Conservation (phyloP, 2,888 invertebrate genomes). For the Fragum fragum region DNA sequence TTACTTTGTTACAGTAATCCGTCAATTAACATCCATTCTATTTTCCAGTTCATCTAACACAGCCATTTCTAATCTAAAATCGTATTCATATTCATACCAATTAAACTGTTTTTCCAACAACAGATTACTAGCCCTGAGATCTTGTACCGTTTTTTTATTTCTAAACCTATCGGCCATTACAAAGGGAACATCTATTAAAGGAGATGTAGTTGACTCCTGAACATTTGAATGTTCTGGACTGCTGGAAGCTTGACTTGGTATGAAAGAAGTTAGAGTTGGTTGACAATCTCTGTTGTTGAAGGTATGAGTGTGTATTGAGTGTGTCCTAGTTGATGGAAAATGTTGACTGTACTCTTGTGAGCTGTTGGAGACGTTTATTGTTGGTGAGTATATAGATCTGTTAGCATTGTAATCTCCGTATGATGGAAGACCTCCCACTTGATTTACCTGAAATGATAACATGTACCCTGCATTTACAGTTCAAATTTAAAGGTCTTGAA, state of each 20-base stretch:
- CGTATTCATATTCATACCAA: slow-evolving; percentile 51
- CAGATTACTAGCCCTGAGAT: slow-evolving; percentile 31
- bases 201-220: background rate
- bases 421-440: slow-evolving; percentile 30
- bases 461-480: no score
- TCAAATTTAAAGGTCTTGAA: no score
- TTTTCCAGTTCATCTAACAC: slow-evolving; percentile 43
- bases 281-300: background rate
- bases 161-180: background rate
- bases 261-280: background rate
- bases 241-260: background rate
- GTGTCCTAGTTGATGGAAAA: slow-evolving; percentile 26
- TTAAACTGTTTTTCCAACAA: slow-evolving; percentile 48
- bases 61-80: slow-evolving; percentile 52
- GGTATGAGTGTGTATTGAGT: slow-evolving; percentile 11
- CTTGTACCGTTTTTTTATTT: slow-evolving; percentile 10
- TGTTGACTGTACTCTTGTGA: slow-evolving; percentile 37
- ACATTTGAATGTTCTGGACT: background rate
- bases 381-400: slow-evolving; percentile 31
- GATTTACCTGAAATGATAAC: background rate
- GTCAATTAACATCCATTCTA: slow-evolving; percentile 24
- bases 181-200: slow-evolving; percentile 20
- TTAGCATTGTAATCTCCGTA: slow-evolving; percentile 42
- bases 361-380: slow-evolving; percentile 42
- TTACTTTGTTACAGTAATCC: no score